Base-by-base conservation (phyloP, 2,113 vertebrate genomes). In the Balaenoptera acutorostrata region DNA sequence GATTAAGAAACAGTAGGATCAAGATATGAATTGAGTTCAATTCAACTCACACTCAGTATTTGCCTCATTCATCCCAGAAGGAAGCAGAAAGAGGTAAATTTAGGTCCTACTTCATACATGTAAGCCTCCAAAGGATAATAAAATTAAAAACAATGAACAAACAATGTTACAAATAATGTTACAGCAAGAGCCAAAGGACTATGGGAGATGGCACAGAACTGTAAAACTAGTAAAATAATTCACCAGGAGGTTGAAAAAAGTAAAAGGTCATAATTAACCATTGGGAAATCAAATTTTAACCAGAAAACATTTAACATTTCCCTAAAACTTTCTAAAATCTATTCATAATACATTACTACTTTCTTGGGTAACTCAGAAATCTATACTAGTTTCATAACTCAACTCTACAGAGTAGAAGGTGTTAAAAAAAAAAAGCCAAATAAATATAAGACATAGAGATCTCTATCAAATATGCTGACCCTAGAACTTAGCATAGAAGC, bases 281-380 rank as follows among this genome's bases (percentile, higher is more conserved):
- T 72, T 11, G 92, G 55, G 52, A 83, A 94, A 92, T 83, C 44
- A 90, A 61, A 21, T 87, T 92, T 89, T 82, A 92, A 92, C 15
- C 36, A 95, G 10, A 57, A 93, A 95, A 93, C 15, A 63, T 14
- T 68, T 63, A 68, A 36, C 31, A 84, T 44, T 91, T 90, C 52
- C 46, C 46, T n/a, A 52, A 89, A 68, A 95, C 31, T 92, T 95
- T 74, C 68, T 88, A 64, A 78, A 95, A 90, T 94, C 18, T 94
- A 83, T 52, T 97, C 33, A 77, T 77, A 92, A 64, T 95, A 89
- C 13, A 72, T 39, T 27, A 77, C 6, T 52, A 93, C 66, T 91
- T 88, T 81, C 33, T 59, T 91, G 23, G 84, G 88, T 85, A 85
- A 92, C 44, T 96, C n/a, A 82, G 5, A 95, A 77, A 93, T 71